Evolutionary conservation across 2,113 vertebrate genomes (phyloP), one percentile per base, ranked within the genome.

Genomic region (Salvator merianae): DNA sequence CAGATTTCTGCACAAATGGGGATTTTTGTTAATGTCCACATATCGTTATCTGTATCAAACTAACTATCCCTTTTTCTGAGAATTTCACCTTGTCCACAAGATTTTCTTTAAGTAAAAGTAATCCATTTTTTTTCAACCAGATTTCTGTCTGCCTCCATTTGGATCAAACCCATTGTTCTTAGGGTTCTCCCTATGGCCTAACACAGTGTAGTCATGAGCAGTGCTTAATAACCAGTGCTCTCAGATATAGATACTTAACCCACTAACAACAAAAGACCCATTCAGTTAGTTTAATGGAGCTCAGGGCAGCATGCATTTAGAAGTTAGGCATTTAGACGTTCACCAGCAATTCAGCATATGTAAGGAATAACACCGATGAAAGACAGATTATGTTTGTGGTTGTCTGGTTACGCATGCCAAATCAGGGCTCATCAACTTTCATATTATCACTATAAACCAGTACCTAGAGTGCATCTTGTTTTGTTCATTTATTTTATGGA

Each of bases 401-500:
- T 13, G 7, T 36, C 20, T 59, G 55, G 32, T 30, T 30, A 28
- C 24, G 30, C 28, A 65, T 59, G 30, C n/a, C 47, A 26, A 80
- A 69, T 32, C n/a, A 50, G 20, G 40, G 36, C 12, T 59, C 34
- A 38, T 16, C 8, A 34, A 4, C 32, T 78, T 63, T 40, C 71
- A 62, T 28, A 55, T 77, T 55, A 28, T 43, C 38, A 66, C 43
- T 32, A n/a, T 66, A 53, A 10, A 69, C n/a, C 0, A 0, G 36
- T 73, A 30, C 50, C 22, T 55, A 36, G 38, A 80, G 34, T 0
- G 2, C 6, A 68, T 83, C 74, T 55, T 76, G 30, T 8, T 69
- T 9, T 81, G 66, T 70, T 69, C 36, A 81, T 30, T 34, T 55
- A 36, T 59, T 75, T 90, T 90, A 81, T 87, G 85, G 78, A 76